Base-by-base conservation (phyloP, 2,888 invertebrate species). In the Actias luna region DNA sequence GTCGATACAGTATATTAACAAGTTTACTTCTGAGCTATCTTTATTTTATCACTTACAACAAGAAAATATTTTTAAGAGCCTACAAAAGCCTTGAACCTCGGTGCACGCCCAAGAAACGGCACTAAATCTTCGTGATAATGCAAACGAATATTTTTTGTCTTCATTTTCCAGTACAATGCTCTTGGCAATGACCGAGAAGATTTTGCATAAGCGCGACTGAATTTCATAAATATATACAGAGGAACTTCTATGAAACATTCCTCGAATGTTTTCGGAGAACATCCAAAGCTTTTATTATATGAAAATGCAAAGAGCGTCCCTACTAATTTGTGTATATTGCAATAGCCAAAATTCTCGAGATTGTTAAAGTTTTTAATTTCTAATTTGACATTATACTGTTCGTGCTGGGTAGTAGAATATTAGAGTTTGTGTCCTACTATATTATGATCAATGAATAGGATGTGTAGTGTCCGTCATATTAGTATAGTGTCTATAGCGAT, bases 131-230 rank as follows among this genome's bases (percentile, higher is more conserved):
- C 46, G 22, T 31, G 27, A 50, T 27, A 55, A 35, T 8, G 31
- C 55, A 58, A 58, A 33, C 35, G 50, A 62, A 50, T 33, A 58
- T 62, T 62, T 58, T 58, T 62, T 62, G 60, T 36, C 50, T 50
- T 35, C 33, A 5, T 10, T 33, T 39, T 27, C 33, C 29, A 12
- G 33, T 31, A 59, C 39, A 59, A 27, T 59, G 42, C n/a, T 29
- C 39, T 18, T 27, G 18, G 25, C 16, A 27, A 18, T 25, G 42
- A 39, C 29, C 59, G 59, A 29, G 7, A 2, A 55, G 27, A 29
- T 27, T 55, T 55, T 29, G 52, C 52, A 55, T 55, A 55, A 55
- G 29, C 25, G 52, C 46, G 52, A n/a, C 52, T 55, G 52, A 55
- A 55, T 55, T 55, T 55, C 29, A n/a, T 55, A 55, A 55, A 29